Percentiles rank a stretch among this genome's conserved stretches.
Conservation (phyloP, 1,140 invertebrate genomes). For the Pseudomyrmex gracilis region DNA sequence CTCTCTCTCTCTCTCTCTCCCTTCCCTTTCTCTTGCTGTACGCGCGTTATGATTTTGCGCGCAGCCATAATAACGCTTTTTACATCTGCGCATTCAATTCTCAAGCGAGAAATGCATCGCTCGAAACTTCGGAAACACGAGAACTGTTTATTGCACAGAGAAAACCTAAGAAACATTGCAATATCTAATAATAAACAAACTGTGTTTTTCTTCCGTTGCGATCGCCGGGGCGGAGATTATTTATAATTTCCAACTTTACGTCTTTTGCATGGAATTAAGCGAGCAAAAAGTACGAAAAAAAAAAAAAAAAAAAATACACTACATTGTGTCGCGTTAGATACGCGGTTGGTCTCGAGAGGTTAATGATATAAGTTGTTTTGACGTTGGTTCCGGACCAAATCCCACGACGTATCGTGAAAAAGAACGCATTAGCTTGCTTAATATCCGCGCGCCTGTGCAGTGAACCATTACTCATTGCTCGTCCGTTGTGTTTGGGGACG, state of each 20-base stretch:
- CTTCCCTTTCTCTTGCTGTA: too few relatives aligned
- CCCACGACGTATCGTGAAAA: conserved; percentile 28
- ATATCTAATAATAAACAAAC: conserved; percentile 24
- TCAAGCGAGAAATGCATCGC: background rate
- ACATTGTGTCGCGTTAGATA: background rate
- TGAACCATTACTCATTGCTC: conserved; percentile 40
- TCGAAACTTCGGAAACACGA: background rate
- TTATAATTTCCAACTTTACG: background rate
- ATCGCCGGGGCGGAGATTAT: conserved; percentile 29
- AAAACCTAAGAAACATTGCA: background rate
- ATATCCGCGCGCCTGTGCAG: conserved; percentile 12
- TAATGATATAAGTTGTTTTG: conserved; percentile 51
- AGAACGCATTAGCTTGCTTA: conserved; percentile 49
- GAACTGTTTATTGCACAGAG: background rate
- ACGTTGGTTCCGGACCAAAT: conserved; percentile 20
- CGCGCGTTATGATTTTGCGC: background rate
- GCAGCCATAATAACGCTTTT: conserved; percentile 43
- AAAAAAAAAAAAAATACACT: too few relatives aligned
- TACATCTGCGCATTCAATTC: conserved; percentile 15
- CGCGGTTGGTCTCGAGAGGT: conserved; percentile 21
- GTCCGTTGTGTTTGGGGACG: conserved; percentile 43
- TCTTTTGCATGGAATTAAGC: background rate
- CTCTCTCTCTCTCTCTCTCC: too few relatives aligned
- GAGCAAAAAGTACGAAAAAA: conserved; percentile 6
- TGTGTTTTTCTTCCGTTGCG: background rate